Percentiles rank a stretch among this genome's conserved stretches.
These are phyloP conservation scores for Pundamilia nyererei DNA, from an alignment of 2,113 vertebrate genomes.

Conservation along the genomic window DNA sequence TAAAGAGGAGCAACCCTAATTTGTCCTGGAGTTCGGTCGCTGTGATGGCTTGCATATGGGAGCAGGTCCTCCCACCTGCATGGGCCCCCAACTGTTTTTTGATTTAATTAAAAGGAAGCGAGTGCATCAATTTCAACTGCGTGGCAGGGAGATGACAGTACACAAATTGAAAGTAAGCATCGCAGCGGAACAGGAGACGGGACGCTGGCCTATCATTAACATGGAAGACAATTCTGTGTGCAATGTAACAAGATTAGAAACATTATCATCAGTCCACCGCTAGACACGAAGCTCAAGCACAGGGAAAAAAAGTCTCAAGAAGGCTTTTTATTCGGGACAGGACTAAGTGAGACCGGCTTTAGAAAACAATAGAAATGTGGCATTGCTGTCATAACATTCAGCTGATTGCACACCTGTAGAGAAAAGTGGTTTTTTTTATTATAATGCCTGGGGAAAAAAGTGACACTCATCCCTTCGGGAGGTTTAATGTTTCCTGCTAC, in stretches of 20 bases:
- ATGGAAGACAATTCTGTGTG: constrained; percentile 72
- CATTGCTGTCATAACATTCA: background rate
- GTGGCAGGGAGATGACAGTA: constrained; percentile 73
- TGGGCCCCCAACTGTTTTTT: constrained; percentile 62
- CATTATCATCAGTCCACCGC: constrained; percentile 67
- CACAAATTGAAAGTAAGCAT: constrained; percentile 78
- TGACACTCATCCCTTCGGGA: background rate
- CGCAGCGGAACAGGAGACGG: constrained; percentile 45
- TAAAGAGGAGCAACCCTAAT: background rate
- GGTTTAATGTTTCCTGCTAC: constrained; percentile 28
- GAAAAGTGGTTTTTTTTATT: background rate
- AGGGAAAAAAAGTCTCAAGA: background rate
- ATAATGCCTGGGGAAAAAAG: background rate
- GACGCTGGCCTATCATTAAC: constrained; percentile 69
- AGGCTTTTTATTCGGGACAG: background rate
- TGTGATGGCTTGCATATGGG: constrained; percentile 25
- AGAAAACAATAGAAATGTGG: background rate
- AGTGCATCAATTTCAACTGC: constrained; percentile 68
- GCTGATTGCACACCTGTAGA: background rate
- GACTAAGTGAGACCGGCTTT: no score
- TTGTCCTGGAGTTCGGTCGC: constrained; percentile 25
- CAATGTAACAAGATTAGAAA: constrained; percentile 76
- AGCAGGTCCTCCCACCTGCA: constrained; percentile 44
- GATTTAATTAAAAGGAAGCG: constrained; percentile 75
- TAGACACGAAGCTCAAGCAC: constrained; percentile 44